A percentile compares a stretch with the other conserved stretches of the same genome.
phyloP scores from a whole-genome alignment of 2,797 vertebrate genomes.

The Emys orbicularis region DNA sequence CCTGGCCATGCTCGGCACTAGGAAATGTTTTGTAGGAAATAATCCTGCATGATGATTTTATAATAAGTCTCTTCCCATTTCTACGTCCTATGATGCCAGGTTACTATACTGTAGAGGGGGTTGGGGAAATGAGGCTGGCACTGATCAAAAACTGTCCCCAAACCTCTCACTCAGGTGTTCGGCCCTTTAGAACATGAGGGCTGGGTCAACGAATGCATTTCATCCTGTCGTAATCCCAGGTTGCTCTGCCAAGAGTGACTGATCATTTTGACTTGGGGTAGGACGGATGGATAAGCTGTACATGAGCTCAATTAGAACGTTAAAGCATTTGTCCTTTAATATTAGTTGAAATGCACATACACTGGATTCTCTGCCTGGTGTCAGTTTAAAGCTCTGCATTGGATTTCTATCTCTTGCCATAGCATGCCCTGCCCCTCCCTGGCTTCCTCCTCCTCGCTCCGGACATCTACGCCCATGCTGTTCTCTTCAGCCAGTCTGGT shows the following conservation, averaged over 20 bases:
- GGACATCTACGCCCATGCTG: constrained; percentile 91
- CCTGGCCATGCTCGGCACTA: background rate
- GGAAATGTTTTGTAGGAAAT: background rate
- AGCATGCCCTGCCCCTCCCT: constrained; percentile 95
- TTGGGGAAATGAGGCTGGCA: background rate
- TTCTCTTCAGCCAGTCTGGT: constrained; percentile 93
- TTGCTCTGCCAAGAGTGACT: background rate
- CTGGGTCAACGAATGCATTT: background rate
- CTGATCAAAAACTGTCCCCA: background rate
- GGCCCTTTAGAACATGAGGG: background rate
- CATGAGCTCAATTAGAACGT: background rate
- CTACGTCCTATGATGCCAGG: background rate
- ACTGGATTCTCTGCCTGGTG: fast-evolving
- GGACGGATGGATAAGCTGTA: background rate
- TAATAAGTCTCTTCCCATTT: background rate
- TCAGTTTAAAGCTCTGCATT: background rate
- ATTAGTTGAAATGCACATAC: background rate
- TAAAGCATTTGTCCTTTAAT: background rate
- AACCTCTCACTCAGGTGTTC: background rate
- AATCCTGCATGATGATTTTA: background rate
- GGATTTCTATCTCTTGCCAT: constrained; percentile 4
- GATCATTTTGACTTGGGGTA: background rate
- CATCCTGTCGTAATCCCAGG: background rate
- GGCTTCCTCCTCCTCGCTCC: constrained; percentile 94
- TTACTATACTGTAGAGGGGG: background rate